Percentiles rank a stretch among this genome's conserved stretches.
These are phyloP conservation scores for Dendrolimus kikuchii DNA, from an alignment of 1,140 invertebrate genomes.

Conservation along the genomic window DNA sequence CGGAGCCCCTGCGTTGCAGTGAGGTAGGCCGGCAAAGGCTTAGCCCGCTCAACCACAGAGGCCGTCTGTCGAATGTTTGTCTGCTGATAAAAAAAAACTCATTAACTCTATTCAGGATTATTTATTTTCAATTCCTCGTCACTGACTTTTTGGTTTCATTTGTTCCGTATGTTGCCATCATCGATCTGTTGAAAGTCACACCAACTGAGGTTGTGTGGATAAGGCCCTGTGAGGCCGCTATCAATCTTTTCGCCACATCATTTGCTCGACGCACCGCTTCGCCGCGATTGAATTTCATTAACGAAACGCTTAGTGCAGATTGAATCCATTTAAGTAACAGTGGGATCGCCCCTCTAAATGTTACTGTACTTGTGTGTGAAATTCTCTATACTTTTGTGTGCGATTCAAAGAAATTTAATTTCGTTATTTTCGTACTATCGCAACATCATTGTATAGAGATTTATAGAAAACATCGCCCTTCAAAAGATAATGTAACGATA, in stretches of 20 bases:
- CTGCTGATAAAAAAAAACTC: no score
- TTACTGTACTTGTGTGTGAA: constrained; percentile 14
- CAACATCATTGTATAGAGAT: no score
- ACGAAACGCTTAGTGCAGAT: constrained; percentile 69
- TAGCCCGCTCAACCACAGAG: no score
- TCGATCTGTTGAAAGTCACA: constrained; percentile 12
- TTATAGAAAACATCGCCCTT: no score
- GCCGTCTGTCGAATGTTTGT: no score
- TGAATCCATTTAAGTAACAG: constrained; percentile 68
- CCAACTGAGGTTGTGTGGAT: constrained; percentile 17
- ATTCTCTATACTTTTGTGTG: neutral
- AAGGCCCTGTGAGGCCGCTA: constrained; percentile 24
- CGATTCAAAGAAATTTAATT: neutral
- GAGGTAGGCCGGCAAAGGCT: no score
- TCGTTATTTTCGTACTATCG: no score
- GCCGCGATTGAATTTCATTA: constrained; percentile 68
- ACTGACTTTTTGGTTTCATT: no score
- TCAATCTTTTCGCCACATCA: constrained; percentile 69
- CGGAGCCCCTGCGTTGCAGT: no score
- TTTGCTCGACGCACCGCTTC: constrained; percentile 54
- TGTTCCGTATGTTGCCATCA: neutral
- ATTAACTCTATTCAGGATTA: no score
- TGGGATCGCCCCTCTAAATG: constrained; percentile 40
- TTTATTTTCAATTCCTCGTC: no score
- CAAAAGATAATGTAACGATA: no score